Base-by-base conservation (phyloP, 2,797 vertebrate genomes). In the Crax fasciolata region DNA sequence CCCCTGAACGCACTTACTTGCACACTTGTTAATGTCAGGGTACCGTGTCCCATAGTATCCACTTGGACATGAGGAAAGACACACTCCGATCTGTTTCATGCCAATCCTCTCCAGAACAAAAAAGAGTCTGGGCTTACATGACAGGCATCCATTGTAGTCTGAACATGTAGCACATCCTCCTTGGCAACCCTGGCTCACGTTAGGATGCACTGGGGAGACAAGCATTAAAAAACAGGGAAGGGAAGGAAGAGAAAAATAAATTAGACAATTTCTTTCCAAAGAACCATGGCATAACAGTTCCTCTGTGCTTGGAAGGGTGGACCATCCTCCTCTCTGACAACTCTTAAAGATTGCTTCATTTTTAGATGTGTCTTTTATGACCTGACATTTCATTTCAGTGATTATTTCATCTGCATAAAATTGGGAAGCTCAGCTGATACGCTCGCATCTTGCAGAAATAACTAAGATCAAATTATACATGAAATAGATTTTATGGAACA, bases 61-160 rank as follows among this genome's bases (percentile, higher is more conserved):
- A 3, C 97, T 98, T 72, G 99, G 99, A 97, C 99, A 99, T 28
- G 99, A 99, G 93, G 99, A 98, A 97, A 99, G 98, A 98, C 99
- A 99, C 90, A 99, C 99, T 73, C 99, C 99, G 11, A 99, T 99
- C 98, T 99, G 99, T 97, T 99, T 99, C 99, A 99, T 99, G 97
- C 99, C 99, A 95, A 98, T 99, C 98, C 99, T 99, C 98, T 99
- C 99, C 98, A 99, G 98, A 97, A 99, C 99, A 98, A 99, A 99
- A 98, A 99, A 99, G 97, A 99, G 99, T 97, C 98, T 99, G 66
- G 99, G 99, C 97, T 99, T 99, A 98, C 99, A 99, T 93, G 99
- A 99, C 97, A 99, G 98, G 97, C 99, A 99, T 97, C 99, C 99
- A 90, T 99, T 99, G 98, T 99, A 99, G 98, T 99, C 98, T 46